Evolutionary conservation across 2,113 vertebrate species (phyloP).

Genomic region (Dipodomys stephensi): DNA sequence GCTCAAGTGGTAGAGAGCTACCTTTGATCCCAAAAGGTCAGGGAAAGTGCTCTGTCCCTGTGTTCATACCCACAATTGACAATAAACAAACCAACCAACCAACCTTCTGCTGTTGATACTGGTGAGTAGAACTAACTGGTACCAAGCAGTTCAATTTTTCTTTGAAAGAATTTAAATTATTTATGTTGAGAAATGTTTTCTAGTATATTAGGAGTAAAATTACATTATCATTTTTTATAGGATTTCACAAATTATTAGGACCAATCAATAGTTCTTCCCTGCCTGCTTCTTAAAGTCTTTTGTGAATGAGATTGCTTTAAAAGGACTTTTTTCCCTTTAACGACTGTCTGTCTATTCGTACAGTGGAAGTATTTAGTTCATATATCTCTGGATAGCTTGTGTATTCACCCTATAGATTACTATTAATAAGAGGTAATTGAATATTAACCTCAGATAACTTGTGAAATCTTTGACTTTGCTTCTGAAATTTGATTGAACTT

Average conservation of each 20-base stretch:
- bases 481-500: neutral
- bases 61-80: too few species aligned
- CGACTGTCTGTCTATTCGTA: fast-evolving
- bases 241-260: neutral
- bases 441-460: neutral
- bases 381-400: neutral
- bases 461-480: neutral
- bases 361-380: neutral
- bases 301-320: neutral
- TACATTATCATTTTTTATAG: neutral
- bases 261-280: neutral
- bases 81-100: too few species aligned
- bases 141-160: neutral
- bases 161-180: neutral
- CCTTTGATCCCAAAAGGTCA: too few species aligned
- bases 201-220: neutral
- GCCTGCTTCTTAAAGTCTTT: neutral
- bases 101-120: neutral
- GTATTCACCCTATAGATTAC: neutral
- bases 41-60: too few species aligned
- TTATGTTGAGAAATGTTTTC: neutral
- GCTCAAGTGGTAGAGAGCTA: too few species aligned
- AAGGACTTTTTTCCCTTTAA: fast-evolving
- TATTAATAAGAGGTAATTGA: neutral
- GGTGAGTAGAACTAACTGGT: neutral